Percentiles rank a stretch among this genome's conserved stretches.
phyloP scores from a whole-genome alignment of 2,888 invertebrate species.

The Unio delphinus region DNA sequence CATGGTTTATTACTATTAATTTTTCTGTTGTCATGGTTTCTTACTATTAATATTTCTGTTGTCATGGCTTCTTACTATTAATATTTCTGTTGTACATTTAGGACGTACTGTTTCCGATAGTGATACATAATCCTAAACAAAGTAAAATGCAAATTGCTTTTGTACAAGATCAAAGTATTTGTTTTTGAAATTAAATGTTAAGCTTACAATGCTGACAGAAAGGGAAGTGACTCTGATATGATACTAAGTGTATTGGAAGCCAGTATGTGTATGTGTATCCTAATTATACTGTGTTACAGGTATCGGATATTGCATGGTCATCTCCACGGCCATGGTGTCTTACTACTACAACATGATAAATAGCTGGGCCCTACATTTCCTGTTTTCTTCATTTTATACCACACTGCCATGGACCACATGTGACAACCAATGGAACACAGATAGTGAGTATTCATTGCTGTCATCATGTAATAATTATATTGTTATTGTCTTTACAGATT shows the following conservation, averaged over 20 bases:
- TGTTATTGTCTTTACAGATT: too few relatives aligned
- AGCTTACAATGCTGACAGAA: not conserved
- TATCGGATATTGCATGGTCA: slow-evolving; percentile 67
- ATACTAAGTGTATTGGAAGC: not conserved
- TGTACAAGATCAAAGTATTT: too few relatives aligned
- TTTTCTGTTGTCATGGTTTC: too few relatives aligned
- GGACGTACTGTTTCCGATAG: too few relatives aligned
- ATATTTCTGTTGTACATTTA: too few relatives aligned
- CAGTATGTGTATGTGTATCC: not conserved
- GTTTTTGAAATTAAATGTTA: too few relatives aligned
- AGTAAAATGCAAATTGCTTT: too few relatives aligned
- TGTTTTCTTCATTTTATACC: slow-evolving; percentile 65
- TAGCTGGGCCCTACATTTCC: slow-evolving; percentile 68
- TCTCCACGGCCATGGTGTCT: slow-evolving; percentile 60
- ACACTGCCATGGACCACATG: slow-evolving; percentile 68
- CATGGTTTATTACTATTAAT: too few relatives aligned
- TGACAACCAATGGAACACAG: slow-evolving; percentile 64
- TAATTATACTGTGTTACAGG: slow-evolving; percentile 42
- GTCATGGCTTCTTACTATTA: too few relatives aligned
- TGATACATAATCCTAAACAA: too few relatives aligned
- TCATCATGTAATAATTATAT: too few relatives aligned
- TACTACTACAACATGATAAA: slow-evolving; percentile 70
- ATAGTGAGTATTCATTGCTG: slow-evolving; percentile 38
- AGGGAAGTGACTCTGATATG: not conserved
- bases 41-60: too few relatives aligned